phyloP scores from a whole-genome alignment of 1,140 invertebrate genomes.

The Colletes latitarsis region DNA sequence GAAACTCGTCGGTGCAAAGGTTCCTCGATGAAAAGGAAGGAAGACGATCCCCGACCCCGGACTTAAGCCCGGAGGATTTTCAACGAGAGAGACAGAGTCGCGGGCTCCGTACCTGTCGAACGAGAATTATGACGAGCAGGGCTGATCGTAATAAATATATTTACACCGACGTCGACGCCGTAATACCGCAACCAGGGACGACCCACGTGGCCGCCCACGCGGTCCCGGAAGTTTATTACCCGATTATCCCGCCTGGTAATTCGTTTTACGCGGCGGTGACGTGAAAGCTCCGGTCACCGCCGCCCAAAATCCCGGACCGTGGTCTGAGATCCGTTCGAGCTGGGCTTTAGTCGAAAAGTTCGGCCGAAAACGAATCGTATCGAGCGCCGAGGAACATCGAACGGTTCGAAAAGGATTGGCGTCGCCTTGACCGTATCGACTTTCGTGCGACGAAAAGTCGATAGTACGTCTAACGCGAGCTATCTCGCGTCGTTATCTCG shows the following conservation, averaged over 20 bases:
- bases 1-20: not conserved
- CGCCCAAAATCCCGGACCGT: conserved; percentile 2
- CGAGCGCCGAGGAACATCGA: not conserved
- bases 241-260: conserved; percentile 51
- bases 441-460: too few relatives aligned
- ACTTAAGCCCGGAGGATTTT: not conserved
- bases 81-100: not conserved
- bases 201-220: conserved; percentile 26
- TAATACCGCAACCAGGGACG: conserved; percentile 27
- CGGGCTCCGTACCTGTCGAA: not conserved
- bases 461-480: too few relatives aligned
- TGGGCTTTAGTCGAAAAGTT: too few relatives aligned
- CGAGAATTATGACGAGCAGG: not conserved
- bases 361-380: too few relatives aligned
- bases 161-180: conserved; percentile 28
- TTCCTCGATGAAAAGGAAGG: not conserved
- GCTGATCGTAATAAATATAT: conserved; percentile 52
- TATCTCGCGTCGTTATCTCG: too few relatives aligned
- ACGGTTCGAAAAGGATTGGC: too few relatives aligned
- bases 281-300: conserved; percentile 34
- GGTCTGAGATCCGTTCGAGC: not conserved
- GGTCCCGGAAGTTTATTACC: conserved; percentile 53
- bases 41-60: not conserved
- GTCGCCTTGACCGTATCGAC: too few relatives aligned
- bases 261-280: conserved; percentile 48